Evolutionary conservation across 2,888 invertebrate species (phyloP).

Genomic region (Subacronicta megacephala): DNA sequence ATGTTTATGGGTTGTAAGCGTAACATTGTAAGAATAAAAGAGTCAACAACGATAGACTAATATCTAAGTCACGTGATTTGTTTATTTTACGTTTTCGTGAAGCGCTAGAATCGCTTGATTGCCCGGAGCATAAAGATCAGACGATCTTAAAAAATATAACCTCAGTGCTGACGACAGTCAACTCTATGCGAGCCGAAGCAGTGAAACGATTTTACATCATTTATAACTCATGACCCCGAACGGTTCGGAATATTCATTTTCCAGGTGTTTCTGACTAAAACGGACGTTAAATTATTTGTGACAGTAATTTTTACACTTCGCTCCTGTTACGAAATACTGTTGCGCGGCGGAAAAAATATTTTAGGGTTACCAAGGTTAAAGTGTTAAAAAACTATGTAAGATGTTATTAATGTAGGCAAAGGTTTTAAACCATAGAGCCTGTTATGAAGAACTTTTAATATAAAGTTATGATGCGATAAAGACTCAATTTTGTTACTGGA

Average conservation of each 20-base stretch:
- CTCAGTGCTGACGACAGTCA: conserved; percentile 51
- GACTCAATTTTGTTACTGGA: conserved; percentile 15
- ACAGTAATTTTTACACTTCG: not conserved
- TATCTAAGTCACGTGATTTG: not conserved
- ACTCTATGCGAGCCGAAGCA: conserved; percentile 38
- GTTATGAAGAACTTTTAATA: conserved; percentile 27
- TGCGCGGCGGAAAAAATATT: conserved; percentile 30
- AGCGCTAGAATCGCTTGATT: conserved; percentile 64
- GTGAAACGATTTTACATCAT: conserved; percentile 38
- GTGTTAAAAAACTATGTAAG: conserved; percentile 37
- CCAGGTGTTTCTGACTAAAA: conserved; percentile 25
- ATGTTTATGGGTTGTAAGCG: too few relatives aligned
- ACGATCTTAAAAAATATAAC: conserved; percentile 63
- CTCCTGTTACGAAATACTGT: conserved; percentile 11
- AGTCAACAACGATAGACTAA: too few relatives aligned
- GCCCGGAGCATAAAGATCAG: conserved; percentile 42
- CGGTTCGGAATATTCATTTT: conserved; percentile 31
- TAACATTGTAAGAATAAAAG: too few relatives aligned
- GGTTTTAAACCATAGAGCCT: not conserved
- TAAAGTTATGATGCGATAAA: conserved; percentile 34
- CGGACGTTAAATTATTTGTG: conserved; percentile 33
- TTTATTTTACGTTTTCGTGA: not conserved
- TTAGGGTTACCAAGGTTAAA: conserved; percentile 58
- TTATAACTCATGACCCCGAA: conserved; percentile 36
- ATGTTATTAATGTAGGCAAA: not conserved